Evolutionary conservation across 2,888 invertebrate species (phyloP), one percentile per base, ranked within the genome.

Genomic region (Clivina fossor): DNA sequence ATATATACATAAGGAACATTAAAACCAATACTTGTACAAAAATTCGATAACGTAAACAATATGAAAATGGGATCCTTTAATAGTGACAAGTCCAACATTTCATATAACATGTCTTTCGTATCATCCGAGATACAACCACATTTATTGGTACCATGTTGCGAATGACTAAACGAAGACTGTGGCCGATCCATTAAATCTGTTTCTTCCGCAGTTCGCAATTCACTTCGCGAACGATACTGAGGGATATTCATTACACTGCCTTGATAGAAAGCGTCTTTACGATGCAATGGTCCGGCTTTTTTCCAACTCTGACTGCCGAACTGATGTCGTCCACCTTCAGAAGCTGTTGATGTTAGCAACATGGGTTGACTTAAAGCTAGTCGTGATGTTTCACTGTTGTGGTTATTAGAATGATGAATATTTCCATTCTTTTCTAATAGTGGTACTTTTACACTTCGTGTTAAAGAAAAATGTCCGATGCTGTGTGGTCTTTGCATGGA

Each of bases 11-110:
- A 94, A 26, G 96, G 96, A 68, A 95, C 84, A 72, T 94, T 93
- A 78, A 93, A 95, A 58, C 95, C 95, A 68, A 96, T 86, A 70
- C 93, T 95, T 35, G 94, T 94, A 69, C 91, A 85, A 72, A 99
- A 93, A 75, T 99, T 99, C 30, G 97, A 97, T 50, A 93, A 65
- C 9, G 88, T 85, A 73, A 97, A 98, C 58, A 97, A 76, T 60
- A 97, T 78, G 72, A 96, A 98, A 61, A 95, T 79, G 20, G 86
- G 83, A 73, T 95, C 91, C 64, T 83, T 82, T 56, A 98, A 80
- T 43, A 99, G 78, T 1, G 85, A 81, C 61, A 95, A 79, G 69
- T 95, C 91, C 67, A 96, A 80, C 90, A 95, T 93, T 74, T 87
- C 84, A 41, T 79, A 77, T 57, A 90, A 74, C 1, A 86, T 86